Percentiles rank a stretch among this genome's conserved stretches.
Evolutionary conservation across 2,113 vertebrate species (phyloP).

Genomic region (Triplophysa dalaica): DNA sequence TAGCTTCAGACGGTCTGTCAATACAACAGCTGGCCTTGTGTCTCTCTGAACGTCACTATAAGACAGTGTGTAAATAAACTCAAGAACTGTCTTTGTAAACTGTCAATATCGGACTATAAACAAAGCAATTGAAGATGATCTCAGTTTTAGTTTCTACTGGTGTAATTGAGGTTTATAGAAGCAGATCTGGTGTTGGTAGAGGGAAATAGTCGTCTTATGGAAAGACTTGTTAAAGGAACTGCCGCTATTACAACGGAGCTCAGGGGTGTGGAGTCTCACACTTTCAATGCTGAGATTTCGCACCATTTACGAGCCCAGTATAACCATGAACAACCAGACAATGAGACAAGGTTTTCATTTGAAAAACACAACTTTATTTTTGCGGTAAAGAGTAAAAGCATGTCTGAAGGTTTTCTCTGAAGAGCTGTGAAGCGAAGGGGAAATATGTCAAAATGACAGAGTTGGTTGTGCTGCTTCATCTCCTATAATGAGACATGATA

Average conservation of each 20-base stretch:
- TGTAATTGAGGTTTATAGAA: background rate
- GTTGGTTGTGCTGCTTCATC: conserved; percentile 5
- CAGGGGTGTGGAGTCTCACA: background rate
- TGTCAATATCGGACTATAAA: conserved; percentile 5
- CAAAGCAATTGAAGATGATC: background rate
- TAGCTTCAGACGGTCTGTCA: conserved; percentile 8
- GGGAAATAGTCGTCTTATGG: background rate
- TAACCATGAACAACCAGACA: background rate
- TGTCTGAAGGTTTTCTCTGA: background rate
- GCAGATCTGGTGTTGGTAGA: background rate
- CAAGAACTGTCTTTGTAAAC: conserved; percentile 40
- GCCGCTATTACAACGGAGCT: background rate
- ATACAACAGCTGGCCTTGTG: background rate
- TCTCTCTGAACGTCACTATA: background rate
- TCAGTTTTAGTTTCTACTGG: background rate
- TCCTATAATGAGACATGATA: conserved; percentile 16
- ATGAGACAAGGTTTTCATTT: background rate
- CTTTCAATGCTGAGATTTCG: background rate
- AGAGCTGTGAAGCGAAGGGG: background rate
- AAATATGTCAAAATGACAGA: conserved; percentile 10
- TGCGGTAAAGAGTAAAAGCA: conserved; percentile 7
- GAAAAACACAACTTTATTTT: conserved; percentile 1
- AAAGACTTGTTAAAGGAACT: conserved; percentile 17
- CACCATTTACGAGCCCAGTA: background rate
- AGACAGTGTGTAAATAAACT: conserved; percentile 7